phyloP scores from a whole-genome alignment of 2,797 vertebrate genomes.

The Anableps anableps region DNA sequence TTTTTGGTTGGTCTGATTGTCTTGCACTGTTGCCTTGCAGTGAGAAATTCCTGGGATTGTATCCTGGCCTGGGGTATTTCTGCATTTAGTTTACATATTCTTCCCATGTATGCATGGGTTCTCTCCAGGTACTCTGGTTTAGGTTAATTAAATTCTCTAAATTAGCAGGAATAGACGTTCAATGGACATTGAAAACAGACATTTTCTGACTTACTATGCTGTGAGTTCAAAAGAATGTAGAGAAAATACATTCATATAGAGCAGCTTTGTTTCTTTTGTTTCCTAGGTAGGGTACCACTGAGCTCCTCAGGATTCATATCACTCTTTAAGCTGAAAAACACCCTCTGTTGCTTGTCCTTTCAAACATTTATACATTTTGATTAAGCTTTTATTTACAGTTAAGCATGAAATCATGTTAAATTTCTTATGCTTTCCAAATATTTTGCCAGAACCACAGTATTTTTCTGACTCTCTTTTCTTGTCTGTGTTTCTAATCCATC shows the following conservation, averaged over 20 bases:
- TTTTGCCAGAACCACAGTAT: background rate
- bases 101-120: background rate
- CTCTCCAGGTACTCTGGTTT: background rate
- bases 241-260: constrained; percentile 8
- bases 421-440: background rate
- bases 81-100: background rate
- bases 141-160: background rate
- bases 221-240: constrained; percentile 13
- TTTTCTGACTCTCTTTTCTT: background rate
- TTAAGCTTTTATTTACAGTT: background rate
- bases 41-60: background rate
- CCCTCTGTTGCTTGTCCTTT: background rate
- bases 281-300: constrained; percentile 14
- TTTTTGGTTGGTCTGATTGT: background rate
- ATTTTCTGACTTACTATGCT: background rate
- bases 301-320: constrained; percentile 26
- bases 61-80: background rate
- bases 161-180: background rate
- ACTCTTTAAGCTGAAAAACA: constrained; percentile 3
- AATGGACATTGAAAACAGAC: background rate
- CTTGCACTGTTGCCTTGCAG: background rate
- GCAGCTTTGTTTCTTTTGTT: constrained; percentile 33
- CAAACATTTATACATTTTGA: background rate
- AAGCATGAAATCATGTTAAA: background rate
- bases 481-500: constrained; percentile 17